Evolutionary conservation across 2,888 invertebrate genomes (phyloP).

Genomic region (Nemapogon koenigi): DNA sequence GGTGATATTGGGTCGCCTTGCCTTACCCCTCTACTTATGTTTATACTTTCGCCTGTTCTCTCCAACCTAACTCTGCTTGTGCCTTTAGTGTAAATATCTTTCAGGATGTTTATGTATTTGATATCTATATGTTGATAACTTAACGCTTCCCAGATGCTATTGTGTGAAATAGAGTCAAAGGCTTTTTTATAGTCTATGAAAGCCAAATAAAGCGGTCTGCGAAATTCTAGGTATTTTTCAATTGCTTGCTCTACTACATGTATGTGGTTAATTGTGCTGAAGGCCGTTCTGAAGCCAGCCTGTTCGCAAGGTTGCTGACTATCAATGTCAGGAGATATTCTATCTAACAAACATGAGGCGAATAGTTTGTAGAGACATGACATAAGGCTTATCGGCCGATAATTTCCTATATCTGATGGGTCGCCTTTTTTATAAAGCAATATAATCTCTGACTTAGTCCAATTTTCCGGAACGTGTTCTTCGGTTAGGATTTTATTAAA

Average conservation of each 20-base stretch:
- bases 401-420: slow-evolving; percentile 11
- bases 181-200: too few relatives aligned
- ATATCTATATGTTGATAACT: background rate
- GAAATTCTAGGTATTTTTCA: background rate
- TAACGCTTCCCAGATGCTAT: background rate
- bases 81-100: background rate
- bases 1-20: background rate
- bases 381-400: too few relatives aligned
- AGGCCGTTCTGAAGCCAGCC: too few relatives aligned
- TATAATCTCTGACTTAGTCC: slow-evolving; percentile 18
- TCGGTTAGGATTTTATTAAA: background rate
- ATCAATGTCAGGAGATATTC: background rate
- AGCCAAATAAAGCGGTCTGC: background rate
- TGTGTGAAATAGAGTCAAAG: background rate
- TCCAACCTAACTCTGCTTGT: background rate
- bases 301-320: too few relatives aligned
- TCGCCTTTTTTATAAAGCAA: slow-evolving; percentile 19
- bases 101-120: background rate
- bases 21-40: background rate
- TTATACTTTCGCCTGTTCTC: background rate
- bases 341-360: background rate
- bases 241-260: background rate
- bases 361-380: slow-evolving; percentile 13
- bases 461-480: slow-evolving; percentile 11
- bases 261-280: too few relatives aligned